Evolutionary conservation across 2,888 invertebrate species (phyloP), one percentile per base, ranked within the genome.

Genomic region (Pterostichus niger): DNA sequence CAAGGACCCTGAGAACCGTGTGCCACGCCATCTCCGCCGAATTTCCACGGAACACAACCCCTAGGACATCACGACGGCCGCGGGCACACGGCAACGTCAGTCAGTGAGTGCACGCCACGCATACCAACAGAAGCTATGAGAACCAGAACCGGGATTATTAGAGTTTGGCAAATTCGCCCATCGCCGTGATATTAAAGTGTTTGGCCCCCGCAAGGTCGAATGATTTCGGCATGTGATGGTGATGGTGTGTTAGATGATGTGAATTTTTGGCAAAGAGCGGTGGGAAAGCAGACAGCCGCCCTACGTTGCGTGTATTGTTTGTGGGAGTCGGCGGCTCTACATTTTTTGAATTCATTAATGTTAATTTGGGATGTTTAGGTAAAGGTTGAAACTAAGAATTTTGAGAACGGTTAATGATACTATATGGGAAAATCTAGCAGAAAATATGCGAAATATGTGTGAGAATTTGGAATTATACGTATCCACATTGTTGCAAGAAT

Each of bases 331-430:
- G 56, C 15, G 56, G 44, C 68, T 44, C 68, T 75, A 75, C 35
- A 75, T 75, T 75, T 75, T 75, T 75, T 75, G 75, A 75, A 75
- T 75, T 49, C 52, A 75, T 75, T 75, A 75, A 75, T 75, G 49
- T 52, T 75, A 75, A 75, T 75, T 75, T 75, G 49, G 52, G 49
- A 52, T 4, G 75, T 75, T 75, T 75, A 75, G 75, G 75, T 75
- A 52, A 75, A 75, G 49, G 44, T 73, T 73, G 24, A 73, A 73
- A 64, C 64, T 64, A 64, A 64, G 64, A 64, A 71, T 56, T 64
- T 71, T 44, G 24, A 33, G 40, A 71, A 71, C 68, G 13, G 15
- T 71, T 71, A 71, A 71, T 44, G 44, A 44, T 71, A 17, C 15
- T 56, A 56, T 56, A 71, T 71, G 68, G 44, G 68, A 71, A 71